phyloP scores from a whole-genome alignment of 2,888 invertebrate genomes.

The Mythimna impura region DNA sequence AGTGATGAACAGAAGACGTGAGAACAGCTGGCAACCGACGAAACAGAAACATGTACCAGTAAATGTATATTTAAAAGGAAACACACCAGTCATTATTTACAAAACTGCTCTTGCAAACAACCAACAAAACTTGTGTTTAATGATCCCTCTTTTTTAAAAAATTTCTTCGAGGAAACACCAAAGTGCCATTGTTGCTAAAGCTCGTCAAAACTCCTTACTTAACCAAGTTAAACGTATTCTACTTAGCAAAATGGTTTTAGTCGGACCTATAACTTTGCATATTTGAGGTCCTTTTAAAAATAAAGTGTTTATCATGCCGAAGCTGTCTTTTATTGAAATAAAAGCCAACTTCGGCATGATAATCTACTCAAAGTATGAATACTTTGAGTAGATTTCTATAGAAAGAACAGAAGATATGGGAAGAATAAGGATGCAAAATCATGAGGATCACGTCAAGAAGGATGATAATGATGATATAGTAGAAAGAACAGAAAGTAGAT shows the following conservation, averaged over 20 bases:
- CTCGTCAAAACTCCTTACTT: constrained; percentile 51
- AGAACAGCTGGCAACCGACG: constrained; percentile 54
- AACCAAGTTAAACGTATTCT: constrained; percentile 38
- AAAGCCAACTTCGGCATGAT: too few species aligned
- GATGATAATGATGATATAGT: background rate
- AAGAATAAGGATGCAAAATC: background rate
- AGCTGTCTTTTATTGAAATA: background rate
- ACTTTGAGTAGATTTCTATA: background rate
- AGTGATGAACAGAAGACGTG: constrained; percentile 15
- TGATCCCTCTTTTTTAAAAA: constrained; percentile 29
- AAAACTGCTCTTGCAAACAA: constrained; percentile 28
- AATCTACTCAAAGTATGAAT: too few species aligned
- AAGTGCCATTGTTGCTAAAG: constrained; percentile 42
- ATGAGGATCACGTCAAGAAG: background rate
- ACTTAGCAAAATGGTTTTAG: constrained; percentile 39
- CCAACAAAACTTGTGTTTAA: constrained; percentile 31
- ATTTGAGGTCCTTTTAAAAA: constrained; percentile 18
- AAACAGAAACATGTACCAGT: constrained; percentile 25
- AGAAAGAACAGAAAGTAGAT: constrained; percentile 1
- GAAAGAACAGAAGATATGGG: background rate
- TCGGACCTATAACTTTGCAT: constrained; percentile 19
- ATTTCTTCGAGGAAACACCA: constrained; percentile 25
- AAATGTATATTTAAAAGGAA: constrained; percentile 1
- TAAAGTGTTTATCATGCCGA: background rate
- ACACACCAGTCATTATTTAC: constrained; percentile 20